These are phyloP conservation scores for Kuschelorhynchus macadamiae DNA, from an alignment of 2,888 invertebrate genomes.

Conservation along the genomic window DNA sequence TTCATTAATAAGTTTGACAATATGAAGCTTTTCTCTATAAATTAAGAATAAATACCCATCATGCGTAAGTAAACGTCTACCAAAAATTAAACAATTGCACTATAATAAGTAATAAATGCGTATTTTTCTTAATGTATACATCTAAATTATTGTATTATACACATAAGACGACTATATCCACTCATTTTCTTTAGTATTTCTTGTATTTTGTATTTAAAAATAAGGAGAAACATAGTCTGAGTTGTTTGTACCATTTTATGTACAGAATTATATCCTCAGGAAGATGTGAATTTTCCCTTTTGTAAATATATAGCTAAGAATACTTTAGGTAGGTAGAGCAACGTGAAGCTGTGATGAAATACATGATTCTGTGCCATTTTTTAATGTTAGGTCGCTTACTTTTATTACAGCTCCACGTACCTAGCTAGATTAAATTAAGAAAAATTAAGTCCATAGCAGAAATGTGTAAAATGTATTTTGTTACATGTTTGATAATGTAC, in stretches of 20 bases:
- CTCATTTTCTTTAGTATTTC: slow-evolving; percentile 38
- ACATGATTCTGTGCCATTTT: not conserved
- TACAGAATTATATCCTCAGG: slow-evolving; percentile 47
- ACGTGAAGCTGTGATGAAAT: not conserved
- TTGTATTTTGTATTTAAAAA: slow-evolving; percentile 41
- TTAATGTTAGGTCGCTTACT: not conserved
- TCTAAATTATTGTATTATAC: not conserved
- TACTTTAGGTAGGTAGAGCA: slow-evolving; percentile 10
- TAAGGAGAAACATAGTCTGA: slow-evolving; percentile 58
- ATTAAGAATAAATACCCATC: too few relatives aligned
- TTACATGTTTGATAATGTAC: slow-evolving; percentile 13
- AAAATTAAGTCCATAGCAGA: slow-evolving; percentile 1
- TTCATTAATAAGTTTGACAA: too few relatives aligned
- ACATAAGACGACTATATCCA: slow-evolving; percentile 3
- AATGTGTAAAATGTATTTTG: slow-evolving; percentile 18
- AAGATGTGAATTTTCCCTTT: slow-evolving; percentile 38
- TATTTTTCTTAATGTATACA: too few relatives aligned
- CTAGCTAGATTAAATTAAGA: not conserved
- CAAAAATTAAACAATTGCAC: too few relatives aligned
- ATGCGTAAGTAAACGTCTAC: too few relatives aligned
- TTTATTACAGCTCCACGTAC: not conserved
- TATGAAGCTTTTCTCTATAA: too few relatives aligned
- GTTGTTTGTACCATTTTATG: slow-evolving; percentile 45
- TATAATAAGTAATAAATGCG: too few relatives aligned
- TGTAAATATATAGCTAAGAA: slow-evolving; percentile 22